These are phyloP conservation scores for Hyposmocoma kahamanoa DNA, from an alignment of 1,140 invertebrate species.

Conservation along the genomic window DNA sequence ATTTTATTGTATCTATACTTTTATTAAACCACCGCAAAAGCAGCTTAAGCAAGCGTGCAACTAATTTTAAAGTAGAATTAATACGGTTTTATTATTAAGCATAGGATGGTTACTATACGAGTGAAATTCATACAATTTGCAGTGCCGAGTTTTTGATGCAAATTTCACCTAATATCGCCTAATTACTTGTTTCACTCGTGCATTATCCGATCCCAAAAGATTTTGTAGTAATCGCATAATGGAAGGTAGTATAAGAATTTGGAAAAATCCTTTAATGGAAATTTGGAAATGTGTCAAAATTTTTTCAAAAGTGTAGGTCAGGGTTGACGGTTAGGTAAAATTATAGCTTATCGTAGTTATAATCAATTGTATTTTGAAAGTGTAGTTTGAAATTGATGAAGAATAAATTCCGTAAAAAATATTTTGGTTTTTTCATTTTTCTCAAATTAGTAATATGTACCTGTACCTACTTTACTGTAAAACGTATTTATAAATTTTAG, in stretches of 20 bases:
- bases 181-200: conserved; percentile 19
- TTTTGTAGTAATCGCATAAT: conserved; percentile 58
- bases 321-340: conserved; percentile 54
- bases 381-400: conserved; percentile 70
- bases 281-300: conserved; percentile 65
- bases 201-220: conserved; percentile 8
- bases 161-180: too few relatives aligned
- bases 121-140: too few relatives aligned
- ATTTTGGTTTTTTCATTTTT: conserved; percentile 23
- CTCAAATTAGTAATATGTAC: not conserved
- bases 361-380: conserved; percentile 70
- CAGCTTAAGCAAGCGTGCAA: conserved; percentile 59
- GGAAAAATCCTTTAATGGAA: conserved; percentile 41
- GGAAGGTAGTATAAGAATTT: conserved; percentile 45
- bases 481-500: not conserved
- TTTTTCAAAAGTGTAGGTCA: conserved; percentile 53
- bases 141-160: too few relatives aligned
- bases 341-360: conserved; percentile 70
- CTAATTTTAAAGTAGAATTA: conserved; percentile 52
- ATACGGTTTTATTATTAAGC: conserved; percentile 38
- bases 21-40: conserved; percentile 54
- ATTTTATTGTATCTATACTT: conserved; percentile 31
- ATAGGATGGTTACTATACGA: conserved; percentile 1
- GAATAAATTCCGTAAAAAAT: conserved; percentile 61
- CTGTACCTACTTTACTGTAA: not conserved